phyloP scores from a whole-genome alignment of 2,797 vertebrate genomes.

The Accipiter badius region DNA sequence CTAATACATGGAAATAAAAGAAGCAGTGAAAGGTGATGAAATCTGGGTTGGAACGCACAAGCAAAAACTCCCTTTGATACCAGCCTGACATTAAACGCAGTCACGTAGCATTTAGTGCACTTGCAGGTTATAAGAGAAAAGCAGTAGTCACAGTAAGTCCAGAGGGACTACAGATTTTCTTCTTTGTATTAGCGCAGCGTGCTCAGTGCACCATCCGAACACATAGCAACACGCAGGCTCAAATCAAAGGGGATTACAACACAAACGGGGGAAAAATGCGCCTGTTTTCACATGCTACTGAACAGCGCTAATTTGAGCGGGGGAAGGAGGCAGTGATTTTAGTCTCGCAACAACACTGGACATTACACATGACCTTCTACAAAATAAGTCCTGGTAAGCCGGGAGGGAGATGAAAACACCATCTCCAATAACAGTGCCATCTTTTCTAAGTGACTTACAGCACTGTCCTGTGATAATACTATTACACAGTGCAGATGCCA shows the following conservation, averaged over 20 bases:
- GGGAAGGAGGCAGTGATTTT: not conserved
- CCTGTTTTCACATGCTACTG: not conserved
- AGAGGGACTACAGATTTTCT: not conserved
- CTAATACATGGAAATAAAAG: not conserved
- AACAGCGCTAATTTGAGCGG: not conserved
- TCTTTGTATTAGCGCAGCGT: not conserved
- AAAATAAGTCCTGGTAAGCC: not conserved
- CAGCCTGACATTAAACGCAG: not conserved
- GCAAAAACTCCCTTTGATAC: not conserved
- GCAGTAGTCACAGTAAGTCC: not conserved
- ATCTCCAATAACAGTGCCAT: fast-evolving
- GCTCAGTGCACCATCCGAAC: not conserved
- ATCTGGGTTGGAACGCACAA: not conserved
- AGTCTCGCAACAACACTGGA: not conserved
- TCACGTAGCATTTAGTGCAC: not conserved
- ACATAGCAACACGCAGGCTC: not conserved
- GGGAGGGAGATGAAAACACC: not conserved
- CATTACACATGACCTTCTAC: not conserved
- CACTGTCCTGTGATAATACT: not conserved
- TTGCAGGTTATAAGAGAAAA: not conserved
- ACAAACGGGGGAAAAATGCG: not conserved
- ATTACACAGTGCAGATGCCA: not conserved
- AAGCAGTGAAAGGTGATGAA: not conserved
- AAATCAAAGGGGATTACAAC: not conserved
- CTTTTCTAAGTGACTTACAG: not conserved